Evolutionary conservation across 37 sponge, comb jelly and placozoan species (phyloP), one percentile per base, ranked within the genome.

Genomic region (Halisarca cf. caerulea): DNA sequence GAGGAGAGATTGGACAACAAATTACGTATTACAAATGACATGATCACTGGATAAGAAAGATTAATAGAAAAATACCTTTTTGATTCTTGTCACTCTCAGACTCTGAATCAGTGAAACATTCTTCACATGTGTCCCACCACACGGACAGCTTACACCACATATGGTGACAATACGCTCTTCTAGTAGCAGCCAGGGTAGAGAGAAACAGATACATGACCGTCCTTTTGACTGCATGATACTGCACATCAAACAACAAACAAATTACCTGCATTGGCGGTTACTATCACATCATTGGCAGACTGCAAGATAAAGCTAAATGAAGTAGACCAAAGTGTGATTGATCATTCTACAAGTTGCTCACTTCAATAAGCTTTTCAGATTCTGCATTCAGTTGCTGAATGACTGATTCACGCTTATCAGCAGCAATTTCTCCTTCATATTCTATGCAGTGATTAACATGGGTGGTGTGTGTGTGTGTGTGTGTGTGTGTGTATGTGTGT

Each of bases 51-150:
- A n/a, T n/a, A n/a, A n/a, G n/a, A n/a, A n/a, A n/a, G n/a, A n/a
- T n/a, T n/a, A 28, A 71, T 59, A 14, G 24, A 27, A 58, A 72
- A 44, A 36, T 60, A 91, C 92, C 80, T 88, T 92, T 68, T 88
- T 92, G 30, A 92, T 92, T 59, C 89, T 92, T 14, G 93, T 89
- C 27, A 75, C 90, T 32, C 57, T 89, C 38, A 86, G 23, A 15
- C 66, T 68, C 78, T 61, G 42, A 66, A 92, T 92, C 30, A 84
- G 83, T 21, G 64, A 38, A 9, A 83, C 72, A 45, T 84, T 85
- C 78, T 89, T 92, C 33, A 92, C 90, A 79, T 92, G 93, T 2
- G 93, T 92, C 2, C 93, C 93, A 75, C 93, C 93, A 89, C 93
- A 92, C 42, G 83, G 74, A 86, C 93, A 92, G 24, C 36, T 66